Evolutionary conservation across 1,140 invertebrate species (phyloP), one percentile per base, ranked within the genome.

Genomic region (Sitophilus oryzae): DNA sequence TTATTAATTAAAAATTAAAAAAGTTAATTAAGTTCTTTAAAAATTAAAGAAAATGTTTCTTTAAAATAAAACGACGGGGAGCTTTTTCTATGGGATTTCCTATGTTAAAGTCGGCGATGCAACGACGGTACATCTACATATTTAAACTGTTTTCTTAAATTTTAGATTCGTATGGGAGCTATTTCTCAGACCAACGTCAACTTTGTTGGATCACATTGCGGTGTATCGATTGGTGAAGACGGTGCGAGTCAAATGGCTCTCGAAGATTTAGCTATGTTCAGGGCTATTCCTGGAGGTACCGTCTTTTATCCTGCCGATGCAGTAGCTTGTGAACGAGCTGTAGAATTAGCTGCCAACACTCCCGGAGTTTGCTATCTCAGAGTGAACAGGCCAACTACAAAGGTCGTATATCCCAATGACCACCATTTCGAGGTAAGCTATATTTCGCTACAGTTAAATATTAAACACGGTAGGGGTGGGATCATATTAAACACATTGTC

Each of bases 241-340:
- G 96, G 96, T 5, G 95, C 96, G 11, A 95, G 91, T 44, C 96
- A 99, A 77, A 99, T 99, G 97, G 97, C 91, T 30, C 75, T 99
- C 1, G 97, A 99, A 77, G 97, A 99, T 74, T 74, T 99, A 30
- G 91, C 93, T 1, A 84, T 99, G 81, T 99, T 99, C 82, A 82
- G 96, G 46, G 72, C 86, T 6, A 83, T 99, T 60, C 95, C 96
- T 22, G 86, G 87, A 40, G 83, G 86, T 50, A 96, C 94, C 1
- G 86, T 99, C 0, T 98, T 99, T 76, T 99, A 99, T 73, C 97
- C 97, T 11, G 82, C 83, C 58, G 97, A 99, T 76, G 97, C 94
- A 1, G 95, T 99, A 5, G 88, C 91, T 25, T 80, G 84, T 15
- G 96, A 99, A 75, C 79, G 93, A 41, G 91, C 96, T 2, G 85